Conservation (phyloP, 2,797 vertebrate species). For the Oophaga sylvatica region DNA sequence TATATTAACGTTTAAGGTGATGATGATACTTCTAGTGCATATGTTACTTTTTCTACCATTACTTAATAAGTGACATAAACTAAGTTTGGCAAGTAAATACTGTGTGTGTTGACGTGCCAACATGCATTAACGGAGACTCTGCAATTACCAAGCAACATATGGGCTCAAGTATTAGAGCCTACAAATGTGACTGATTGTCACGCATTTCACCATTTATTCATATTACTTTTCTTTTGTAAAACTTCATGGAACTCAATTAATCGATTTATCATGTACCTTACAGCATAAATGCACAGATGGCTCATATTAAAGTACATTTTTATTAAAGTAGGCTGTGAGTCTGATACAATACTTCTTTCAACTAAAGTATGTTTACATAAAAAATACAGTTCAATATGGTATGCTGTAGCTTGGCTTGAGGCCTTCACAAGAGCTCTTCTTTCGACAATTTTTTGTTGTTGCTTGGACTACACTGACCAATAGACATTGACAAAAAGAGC, state of each 20-base stretch:
- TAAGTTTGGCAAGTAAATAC: constrained; percentile 34
- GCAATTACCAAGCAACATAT: constrained; percentile 39
- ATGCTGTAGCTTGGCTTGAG: neutral
- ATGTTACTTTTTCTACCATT: constrained; percentile 16
- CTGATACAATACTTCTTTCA: neutral
- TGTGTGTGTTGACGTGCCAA: constrained; percentile 30
- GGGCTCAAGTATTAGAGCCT: constrained; percentile 35
- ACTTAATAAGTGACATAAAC: constrained; percentile 32
- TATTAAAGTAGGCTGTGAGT: neutral
- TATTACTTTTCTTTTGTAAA: constrained; percentile 15
- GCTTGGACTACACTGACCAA: neutral
- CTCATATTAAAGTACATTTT: constrained; percentile 8
- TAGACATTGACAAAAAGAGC: neutral
- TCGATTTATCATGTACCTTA: constrained; percentile 16
- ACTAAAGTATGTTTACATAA: neutral
- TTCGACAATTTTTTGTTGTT: neutral
- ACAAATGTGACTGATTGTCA: constrained; percentile 42
- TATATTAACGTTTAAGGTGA: constrained; percentile 26
- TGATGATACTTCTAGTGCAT: constrained; percentile 2
- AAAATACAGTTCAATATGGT: neutral
- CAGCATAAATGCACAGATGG: constrained; percentile 34
- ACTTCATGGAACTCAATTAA: neutral
- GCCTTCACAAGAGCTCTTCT: neutral
- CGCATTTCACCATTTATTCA: constrained; percentile 7
- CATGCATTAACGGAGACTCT: constrained; percentile 25